Evolutionary conservation across 2,113 vertebrate species (phyloP), one percentile per base, ranked within the genome.

Genomic region (Trogon melanurus): DNA sequence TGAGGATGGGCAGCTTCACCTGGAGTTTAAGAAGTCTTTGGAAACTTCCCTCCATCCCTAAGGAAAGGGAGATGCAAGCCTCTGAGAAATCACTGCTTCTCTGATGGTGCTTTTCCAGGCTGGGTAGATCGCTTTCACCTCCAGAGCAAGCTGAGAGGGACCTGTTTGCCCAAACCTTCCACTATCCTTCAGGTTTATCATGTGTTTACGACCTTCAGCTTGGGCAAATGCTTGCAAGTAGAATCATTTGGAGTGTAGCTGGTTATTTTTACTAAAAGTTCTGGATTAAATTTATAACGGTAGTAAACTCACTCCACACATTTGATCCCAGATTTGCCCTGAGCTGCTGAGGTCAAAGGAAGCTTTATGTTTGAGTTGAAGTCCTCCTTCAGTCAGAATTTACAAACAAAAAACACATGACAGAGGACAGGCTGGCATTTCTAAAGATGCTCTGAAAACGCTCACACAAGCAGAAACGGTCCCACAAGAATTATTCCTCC

Each of bases 401-500:
- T 91, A 88, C 51, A 85, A 62, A 44, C 18, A 54, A 45, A 71
- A 66, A 32, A 8, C 22, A 9, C 4, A 19, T 3, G 19, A 16
- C 41, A 71, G 70, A 91, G 30, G 29, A 12, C 62, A 71, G 21
- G 56, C 8, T 80, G 64, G n/a, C 4, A 8, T 38, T 66, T 66
- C 70, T 58, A 19, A 62, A 85, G 58, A 73, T 19, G 62, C 62
- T 79, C 80, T 44, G 58, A 91, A 92, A 95, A 53, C 0, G 21
- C 80, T 95, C 70, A 34, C 25, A 17, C 50, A 50, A 79, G 81
- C 88, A 85, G 45, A 89, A 91, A 53, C 0, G 0, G 30, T 23
- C 29, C 58, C 71, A 38, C 70, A 92, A 88, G 89, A 97, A 82
- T 96, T 95, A 95, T 76, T 82, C 27, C 22, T 61, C n/a, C 50